Evolutionary conservation across 2,888 invertebrate species (phyloP).

Genomic region (Clusia tigrina): DNA sequence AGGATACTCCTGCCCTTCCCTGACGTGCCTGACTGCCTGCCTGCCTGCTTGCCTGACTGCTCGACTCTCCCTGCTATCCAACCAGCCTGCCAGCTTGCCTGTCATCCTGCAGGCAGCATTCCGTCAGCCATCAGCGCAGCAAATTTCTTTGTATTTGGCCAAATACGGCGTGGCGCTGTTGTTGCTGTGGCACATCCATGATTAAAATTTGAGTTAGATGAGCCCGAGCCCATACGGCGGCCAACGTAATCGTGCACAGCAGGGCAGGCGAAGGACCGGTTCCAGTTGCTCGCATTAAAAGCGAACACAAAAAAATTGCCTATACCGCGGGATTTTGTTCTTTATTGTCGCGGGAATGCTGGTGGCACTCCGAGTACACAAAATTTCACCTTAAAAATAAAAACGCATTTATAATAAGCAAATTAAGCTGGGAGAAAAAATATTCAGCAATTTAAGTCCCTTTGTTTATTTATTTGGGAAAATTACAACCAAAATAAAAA

Average conservation of each 20-base stretch:
- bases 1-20: conserved; percentile 44
- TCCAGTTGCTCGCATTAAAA: not conserved
- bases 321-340: not conserved
- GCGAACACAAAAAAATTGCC: too few species aligned
- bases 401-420: too few species aligned
- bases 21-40: conserved; percentile 42
- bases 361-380: not conserved
- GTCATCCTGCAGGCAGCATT: conserved; percentile 49
- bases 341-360: conserved; percentile 4
- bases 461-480: too few species aligned
- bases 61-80: conserved; percentile 37
- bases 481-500: too few species aligned
- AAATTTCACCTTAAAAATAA: not conserved
- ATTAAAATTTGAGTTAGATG: conserved; percentile 29
- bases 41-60: too few species aligned
- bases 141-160: conserved; percentile 54
- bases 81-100: conserved; percentile 24
- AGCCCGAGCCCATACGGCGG: conserved; percentile 4
- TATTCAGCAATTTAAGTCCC: too few species aligned
- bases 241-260: not conserved
- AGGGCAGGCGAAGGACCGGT: conserved; percentile 18
- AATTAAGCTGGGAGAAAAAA: too few species aligned
- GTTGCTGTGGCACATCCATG: conserved; percentile 27
- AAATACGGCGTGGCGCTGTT: conserved; percentile 3
- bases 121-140: conserved; percentile 54